A percentile compares a stretch with the other conserved stretches of the same genome.
Evolutionary conservation across 2,113 vertebrate genomes (phyloP).

Genomic region (Leptodactylus fuscus): DNA sequence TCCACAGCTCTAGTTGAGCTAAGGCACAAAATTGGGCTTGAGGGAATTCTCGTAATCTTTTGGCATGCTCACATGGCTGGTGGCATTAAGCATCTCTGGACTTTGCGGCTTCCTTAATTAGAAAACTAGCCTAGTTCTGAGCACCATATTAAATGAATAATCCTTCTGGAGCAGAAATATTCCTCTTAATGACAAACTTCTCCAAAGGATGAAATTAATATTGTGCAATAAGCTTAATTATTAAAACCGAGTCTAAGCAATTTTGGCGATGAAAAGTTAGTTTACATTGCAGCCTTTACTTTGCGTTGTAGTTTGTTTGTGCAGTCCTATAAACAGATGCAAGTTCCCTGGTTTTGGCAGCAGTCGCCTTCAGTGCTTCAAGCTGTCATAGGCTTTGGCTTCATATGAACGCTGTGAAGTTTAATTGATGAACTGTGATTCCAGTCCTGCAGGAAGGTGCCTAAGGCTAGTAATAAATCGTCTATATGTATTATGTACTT

Average conservation of each 20-base stretch:
- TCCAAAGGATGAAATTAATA: conserved; percentile 47
- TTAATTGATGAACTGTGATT: conserved; percentile 22
- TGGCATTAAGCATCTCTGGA: conserved; percentile 39
- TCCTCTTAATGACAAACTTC: conserved; percentile 19
- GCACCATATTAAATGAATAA: conserved; percentile 36
- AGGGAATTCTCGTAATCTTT: conserved; percentile 42
- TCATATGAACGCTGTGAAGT: conserved; percentile 32
- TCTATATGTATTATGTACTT: too few species aligned
- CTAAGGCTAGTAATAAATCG: not conserved
- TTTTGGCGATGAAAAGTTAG: too few species aligned
- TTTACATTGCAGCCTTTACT: not conserved
- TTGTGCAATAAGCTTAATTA: conserved; percentile 45
- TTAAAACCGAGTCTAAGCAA: not conserved
- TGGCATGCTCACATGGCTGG: conserved; percentile 38
- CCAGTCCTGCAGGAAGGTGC: conserved; percentile 14
- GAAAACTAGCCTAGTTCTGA: conserved; percentile 40
- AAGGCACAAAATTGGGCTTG: conserved; percentile 23
- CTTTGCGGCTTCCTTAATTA: conserved; percentile 9
- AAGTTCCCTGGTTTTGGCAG: not conserved
- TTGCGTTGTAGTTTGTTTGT: not conserved
- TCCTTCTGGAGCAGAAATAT: conserved; percentile 48
- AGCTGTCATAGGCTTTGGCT: conserved; percentile 57
- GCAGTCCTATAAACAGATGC: not conserved
- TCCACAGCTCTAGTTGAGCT: not conserved
- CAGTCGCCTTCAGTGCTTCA: not conserved